phyloP scores from a whole-genome alignment of 2,888 invertebrate genomes.

The Priocnemis perturbator region DNA sequence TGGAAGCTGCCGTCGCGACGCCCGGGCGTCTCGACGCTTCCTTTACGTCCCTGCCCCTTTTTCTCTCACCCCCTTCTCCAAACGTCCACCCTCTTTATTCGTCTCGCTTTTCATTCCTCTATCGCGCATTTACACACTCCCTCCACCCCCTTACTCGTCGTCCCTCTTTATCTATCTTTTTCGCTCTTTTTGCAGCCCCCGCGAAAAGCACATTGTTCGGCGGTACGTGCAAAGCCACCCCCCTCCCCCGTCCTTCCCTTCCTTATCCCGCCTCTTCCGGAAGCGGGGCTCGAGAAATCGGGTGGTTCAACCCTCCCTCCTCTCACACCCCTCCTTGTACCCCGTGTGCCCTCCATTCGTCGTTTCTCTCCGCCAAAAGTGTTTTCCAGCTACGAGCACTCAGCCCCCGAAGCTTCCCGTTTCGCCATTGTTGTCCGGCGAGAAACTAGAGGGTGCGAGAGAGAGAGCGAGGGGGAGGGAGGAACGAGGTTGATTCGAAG shows the following conservation, averaged over 20 bases:
- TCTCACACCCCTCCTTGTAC: not conserved
- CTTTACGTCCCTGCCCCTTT: constrained; percentile 38
- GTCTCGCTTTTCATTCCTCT: constrained; percentile 5
- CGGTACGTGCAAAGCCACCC: constrained; percentile 35
- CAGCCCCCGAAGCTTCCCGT: constrained; percentile 50
- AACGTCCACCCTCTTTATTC: not conserved
- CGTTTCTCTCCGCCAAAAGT: constrained; percentile 49
- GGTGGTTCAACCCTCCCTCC: not conserved
- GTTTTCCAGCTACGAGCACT: constrained; percentile 56
- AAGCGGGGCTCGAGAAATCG: no score
- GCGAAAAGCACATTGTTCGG: constrained; percentile 57
- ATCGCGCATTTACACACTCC: not conserved
- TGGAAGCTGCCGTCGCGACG: constrained; percentile 47
- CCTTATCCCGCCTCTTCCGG: no score
- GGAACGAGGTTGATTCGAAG: not conserved
- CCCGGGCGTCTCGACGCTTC: constrained; percentile 45
- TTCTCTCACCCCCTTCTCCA: constrained; percentile 8
- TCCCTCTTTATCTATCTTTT: constrained; percentile 4
- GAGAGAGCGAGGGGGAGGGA: constrained; percentile 4
- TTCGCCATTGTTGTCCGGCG: constrained; percentile 52
- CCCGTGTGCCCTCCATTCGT: constrained; percentile 18
- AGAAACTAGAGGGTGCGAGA: constrained; percentile 28
- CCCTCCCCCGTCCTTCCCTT: no score
- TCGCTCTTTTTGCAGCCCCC: constrained; percentile 38
- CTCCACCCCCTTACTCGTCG: not conserved